Conservation (phyloP, 1,140 invertebrate species). For the Muscidifurax raptorellus region DNA sequence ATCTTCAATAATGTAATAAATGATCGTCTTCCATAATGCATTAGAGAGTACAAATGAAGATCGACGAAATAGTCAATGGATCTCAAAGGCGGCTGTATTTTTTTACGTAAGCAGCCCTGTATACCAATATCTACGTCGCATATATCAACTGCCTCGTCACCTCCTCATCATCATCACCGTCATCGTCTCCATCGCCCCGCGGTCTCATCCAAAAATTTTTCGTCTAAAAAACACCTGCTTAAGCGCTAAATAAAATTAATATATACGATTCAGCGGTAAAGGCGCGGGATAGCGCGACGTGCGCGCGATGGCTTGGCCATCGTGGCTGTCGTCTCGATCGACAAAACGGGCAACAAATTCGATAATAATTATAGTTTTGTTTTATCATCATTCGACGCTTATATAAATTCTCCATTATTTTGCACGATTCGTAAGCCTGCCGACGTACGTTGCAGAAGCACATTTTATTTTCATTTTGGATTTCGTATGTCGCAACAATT, state of each 20-base stretch:
- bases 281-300: not conserved
- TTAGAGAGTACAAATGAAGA: constrained; percentile 58
- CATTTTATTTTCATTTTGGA: constrained; percentile 4
- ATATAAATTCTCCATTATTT: not conserved
- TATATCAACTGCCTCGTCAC: not conserved
- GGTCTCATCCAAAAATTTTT: not conserved
- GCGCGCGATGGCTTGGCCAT: constrained; percentile 26
- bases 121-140: constrained; percentile 42
- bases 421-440: not conserved
- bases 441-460: constrained; percentile 11
- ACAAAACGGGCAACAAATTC: constrained; percentile 30
- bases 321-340: not conserved
- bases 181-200: no score
- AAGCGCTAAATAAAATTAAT: constrained; percentile 29
- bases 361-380: not conserved
- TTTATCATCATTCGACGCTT: not conserved
- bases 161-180: not conserved
- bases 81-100: not conserved
- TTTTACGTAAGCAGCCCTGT: not conserved
- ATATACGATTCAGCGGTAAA: not conserved
- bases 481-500: constrained; percentile 25
- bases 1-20: constrained; percentile 69
- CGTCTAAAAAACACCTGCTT: constrained; percentile 19
- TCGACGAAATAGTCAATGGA: constrained; percentile 25
- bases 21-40: constrained; percentile 65